Base-by-base conservation (phyloP, 2,888 invertebrate genomes). In the Heliconius aoede region DNA sequence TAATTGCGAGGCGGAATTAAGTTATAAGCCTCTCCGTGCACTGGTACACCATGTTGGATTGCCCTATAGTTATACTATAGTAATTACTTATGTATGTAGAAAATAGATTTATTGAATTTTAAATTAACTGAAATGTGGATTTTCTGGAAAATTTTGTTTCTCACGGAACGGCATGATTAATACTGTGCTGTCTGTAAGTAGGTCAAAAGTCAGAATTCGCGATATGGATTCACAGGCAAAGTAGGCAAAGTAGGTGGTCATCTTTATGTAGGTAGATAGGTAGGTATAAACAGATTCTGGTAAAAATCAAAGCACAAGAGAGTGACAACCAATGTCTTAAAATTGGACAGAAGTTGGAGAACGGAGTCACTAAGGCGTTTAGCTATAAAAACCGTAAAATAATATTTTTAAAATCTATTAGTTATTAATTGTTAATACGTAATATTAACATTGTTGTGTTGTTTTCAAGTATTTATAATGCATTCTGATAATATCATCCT, bases 1-100 rank as follows among this genome's bases (percentile, higher is more conserved):
- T 90, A 91, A 91, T 91, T 91, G 87, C 87, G 82, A 84, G 80
- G 78, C 79, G 85, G 86, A 88, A 90, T 90, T 84, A 89, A 90
- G 88, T 90, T 91, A 88, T 89, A 89, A 88, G 85, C 84, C 83
- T 83, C 83, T 82, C 83, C 78, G 76, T 75, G 76, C 67, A 78
- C 79, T 76, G 78, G 68, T 76, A 76, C 72, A 75, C 71, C 73
- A 80, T 80, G 60, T 74, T 62, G 62, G 68, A 74, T 76, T 74
- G 60, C 55, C 77, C 72, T 68, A 61, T 74, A 58, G 46, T 78
- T 76, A 72, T 46, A 75, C 72, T 68, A 61, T 74, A 58, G 46
- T 78, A 77, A 72, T 46, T 65, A 67, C 9, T 8, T n/a, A 55
- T 40, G 32, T 40, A 30, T 55, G n/a, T 55, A 28, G 15, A 26